Conservation (phyloP, 2,888 invertebrate genomes). For the Thymelicus lineola region DNA sequence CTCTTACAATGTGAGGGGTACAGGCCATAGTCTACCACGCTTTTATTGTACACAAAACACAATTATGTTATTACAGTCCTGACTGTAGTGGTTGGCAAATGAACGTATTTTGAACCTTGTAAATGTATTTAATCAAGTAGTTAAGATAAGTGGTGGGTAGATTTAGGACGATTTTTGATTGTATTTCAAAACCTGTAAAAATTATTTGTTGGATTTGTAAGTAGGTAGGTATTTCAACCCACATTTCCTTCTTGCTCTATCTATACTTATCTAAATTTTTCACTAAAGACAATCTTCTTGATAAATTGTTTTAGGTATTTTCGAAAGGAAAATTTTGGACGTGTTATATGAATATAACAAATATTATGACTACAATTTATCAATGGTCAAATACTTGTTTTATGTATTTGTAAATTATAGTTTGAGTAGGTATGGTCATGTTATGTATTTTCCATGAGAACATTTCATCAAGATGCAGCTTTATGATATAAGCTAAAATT, state of each 20-base stretch:
- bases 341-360: too few species aligned
- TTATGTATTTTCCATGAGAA: conserved; percentile 2
- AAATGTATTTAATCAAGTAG: background rate
- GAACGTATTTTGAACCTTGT: background rate
- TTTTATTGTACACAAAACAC: too few species aligned
- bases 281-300: too few species aligned
- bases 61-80: background rate
- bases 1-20: too few species aligned
- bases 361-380: background rate
- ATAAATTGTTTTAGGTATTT: too few species aligned
- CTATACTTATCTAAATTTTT: background rate
- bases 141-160: background rate
- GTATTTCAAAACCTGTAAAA: background rate
- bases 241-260: background rate
- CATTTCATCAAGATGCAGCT: conserved; percentile 5
- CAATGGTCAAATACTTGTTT: background rate
- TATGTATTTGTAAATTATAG: background rate
- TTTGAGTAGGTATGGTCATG: background rate
- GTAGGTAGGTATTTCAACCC: background rate
- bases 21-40: too few species aligned
- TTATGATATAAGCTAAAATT: background rate
- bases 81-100: background rate
- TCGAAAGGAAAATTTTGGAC: too few species aligned
- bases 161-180: background rate
- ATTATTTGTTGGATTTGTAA: background rate